phyloP scores from a whole-genome alignment of 2,797 vertebrate genomes.

The Crocidura indochinensis region DNA sequence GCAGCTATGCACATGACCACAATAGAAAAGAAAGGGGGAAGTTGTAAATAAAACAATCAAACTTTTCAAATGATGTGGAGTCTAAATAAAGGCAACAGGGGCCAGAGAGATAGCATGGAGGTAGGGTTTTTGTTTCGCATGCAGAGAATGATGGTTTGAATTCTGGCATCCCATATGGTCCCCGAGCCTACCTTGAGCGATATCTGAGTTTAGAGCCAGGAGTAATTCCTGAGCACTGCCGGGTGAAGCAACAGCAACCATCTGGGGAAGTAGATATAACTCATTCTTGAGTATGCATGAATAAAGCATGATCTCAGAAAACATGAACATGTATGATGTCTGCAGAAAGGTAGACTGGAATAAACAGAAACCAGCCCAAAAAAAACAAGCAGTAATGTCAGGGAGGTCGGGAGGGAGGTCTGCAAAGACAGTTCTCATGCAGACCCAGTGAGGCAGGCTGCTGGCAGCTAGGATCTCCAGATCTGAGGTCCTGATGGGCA shows the following conservation, averaged over 20 bases:
- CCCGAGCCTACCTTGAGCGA: no score
- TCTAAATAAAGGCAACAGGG: not conserved
- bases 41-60: no score
- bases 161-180: no score
- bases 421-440: not conserved
- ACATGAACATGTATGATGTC: rapidly evolving
- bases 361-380: not conserved
- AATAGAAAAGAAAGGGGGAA: no score
- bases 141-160: no score
- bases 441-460: not conserved
- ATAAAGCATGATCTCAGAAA: conserved; percentile 31
- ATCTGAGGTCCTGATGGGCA: not conserved
- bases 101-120: no score
- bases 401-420: not conserved
- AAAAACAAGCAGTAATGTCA: rapidly evolving
- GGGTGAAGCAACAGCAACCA: not conserved
- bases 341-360: not conserved
- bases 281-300: conserved; percentile 50
- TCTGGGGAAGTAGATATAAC: conserved; percentile 2
- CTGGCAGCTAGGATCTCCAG: not conserved
- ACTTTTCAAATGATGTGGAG: not conserved
- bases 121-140: no score
- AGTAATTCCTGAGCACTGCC: no score
- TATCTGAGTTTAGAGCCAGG: no score
- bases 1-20: no score